phyloP scores from a whole-genome alignment of 1,140 invertebrate species.

The Microvelia longipes region DNA sequence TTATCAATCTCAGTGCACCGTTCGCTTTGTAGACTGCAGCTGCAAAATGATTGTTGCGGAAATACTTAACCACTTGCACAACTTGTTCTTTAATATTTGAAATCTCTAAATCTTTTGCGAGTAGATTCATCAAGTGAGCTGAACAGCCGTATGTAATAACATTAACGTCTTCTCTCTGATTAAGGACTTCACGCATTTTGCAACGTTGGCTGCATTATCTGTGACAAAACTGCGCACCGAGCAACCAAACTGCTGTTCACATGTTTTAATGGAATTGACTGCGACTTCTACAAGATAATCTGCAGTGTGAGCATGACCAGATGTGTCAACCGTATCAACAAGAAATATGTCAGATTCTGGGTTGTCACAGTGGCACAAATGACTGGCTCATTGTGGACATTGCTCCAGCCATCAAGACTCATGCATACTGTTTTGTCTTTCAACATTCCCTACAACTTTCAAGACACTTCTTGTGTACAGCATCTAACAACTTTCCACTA shows the following conservation, averaged over 20 bases:
- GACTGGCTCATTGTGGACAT: neutral
- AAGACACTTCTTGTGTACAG: too few species aligned
- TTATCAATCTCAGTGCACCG: neutral
- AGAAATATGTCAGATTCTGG: neutral
- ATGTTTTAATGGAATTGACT: neutral
- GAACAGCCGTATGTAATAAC: neutral
- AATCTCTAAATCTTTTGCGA: neutral
- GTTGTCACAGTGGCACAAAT: neutral
- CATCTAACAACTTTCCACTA: neutral
- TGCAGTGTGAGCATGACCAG: neutral
- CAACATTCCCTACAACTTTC: too few species aligned
- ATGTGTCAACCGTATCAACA: neutral
- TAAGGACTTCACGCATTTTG: neutral
- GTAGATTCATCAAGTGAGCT: neutral
- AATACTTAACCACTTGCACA: neutral
- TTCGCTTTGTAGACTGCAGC: neutral
- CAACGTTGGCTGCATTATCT: neutral
- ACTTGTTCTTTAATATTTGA: neutral
- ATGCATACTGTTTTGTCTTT: neutral
- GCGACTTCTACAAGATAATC: neutral
- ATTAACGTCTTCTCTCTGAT: neutral
- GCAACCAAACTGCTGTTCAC: neutral
- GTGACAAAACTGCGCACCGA: neutral
- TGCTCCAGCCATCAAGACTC: neutral
- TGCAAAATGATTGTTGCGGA: neutral